A percentile compares a stretch with the other conserved stretches of the same genome.
Evolutionary conservation across 1,140 invertebrate species (phyloP).

Genomic region (Carposina sasakii): DNA sequence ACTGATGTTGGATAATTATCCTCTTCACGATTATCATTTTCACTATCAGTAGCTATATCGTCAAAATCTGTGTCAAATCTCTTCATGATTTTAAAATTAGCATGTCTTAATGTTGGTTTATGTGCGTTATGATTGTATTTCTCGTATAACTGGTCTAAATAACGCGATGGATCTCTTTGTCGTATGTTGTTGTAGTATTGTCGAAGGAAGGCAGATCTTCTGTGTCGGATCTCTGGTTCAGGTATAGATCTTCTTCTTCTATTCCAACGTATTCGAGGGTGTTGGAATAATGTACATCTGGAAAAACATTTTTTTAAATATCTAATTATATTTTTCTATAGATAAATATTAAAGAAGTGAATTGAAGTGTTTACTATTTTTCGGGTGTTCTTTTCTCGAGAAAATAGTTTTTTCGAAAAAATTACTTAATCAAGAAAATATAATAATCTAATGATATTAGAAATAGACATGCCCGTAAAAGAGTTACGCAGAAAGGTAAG

Average conservation of each 20-base stretch:
- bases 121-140: slow-evolving; percentile 58
- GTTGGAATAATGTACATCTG: slow-evolving; percentile 85
- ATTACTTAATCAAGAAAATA: no score
- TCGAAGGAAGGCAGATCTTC: slow-evolving; percentile 65
- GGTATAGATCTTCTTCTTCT: slow-evolving; percentile 76
- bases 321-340: no score
- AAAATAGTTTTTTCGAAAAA: no score
- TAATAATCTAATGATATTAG: no score
- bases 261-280: slow-evolving; percentile 86
- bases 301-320: no score
- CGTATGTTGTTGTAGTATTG: slow-evolving; percentile 64
- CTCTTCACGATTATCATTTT: slow-evolving; percentile 15
- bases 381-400: no score
- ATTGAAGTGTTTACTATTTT: no score
- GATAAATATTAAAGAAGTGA: no score
- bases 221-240: slow-evolving; percentile 63
- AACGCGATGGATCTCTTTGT: slow-evolving; percentile 40
- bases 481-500: no score
- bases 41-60: slow-evolving; percentile 29
- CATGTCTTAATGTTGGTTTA: slow-evolving; percentile 59
- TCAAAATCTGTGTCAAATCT: slow-evolving; percentile 55
- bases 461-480: no score
- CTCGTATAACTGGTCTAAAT: slow-evolving; percentile 52
- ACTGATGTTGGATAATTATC: slow-evolving; percentile 60
- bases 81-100: slow-evolving; percentile 63